Conservation (phyloP, 1,140 invertebrate genomes). For the Temnothorax longispinosus region DNA sequence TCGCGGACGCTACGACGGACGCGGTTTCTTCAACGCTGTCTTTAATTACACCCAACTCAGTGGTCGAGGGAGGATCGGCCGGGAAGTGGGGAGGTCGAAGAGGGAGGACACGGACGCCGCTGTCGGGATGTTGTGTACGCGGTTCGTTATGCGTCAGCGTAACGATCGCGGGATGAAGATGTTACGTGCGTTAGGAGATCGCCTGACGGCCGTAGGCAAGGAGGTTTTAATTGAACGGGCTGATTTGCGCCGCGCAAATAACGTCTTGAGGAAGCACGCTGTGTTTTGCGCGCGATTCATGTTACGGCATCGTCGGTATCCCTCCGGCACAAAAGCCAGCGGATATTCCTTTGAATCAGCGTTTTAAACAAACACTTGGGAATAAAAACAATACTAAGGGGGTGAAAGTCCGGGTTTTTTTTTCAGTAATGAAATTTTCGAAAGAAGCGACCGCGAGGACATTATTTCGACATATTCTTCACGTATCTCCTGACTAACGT, state of each 20-base stretch:
- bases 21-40: slow-evolving; percentile 48
- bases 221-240: slow-evolving; percentile 50
- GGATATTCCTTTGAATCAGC: not conserved
- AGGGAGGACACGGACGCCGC: slow-evolving; percentile 3
- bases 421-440: not conserved
- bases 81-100: not conserved
- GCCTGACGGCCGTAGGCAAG: slow-evolving; percentile 16
- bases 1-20: slow-evolving; percentile 41
- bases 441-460: too few relatives aligned
- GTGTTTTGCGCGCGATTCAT: slow-evolving; percentile 23
- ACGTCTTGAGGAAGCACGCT: slow-evolving; percentile 10
- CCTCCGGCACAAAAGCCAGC: not conserved
- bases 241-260: slow-evolving; percentile 54
- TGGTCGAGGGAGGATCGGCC: slow-evolving; percentile 4
- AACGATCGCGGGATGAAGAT: slow-evolving; percentile 44
- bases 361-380: not conserved
- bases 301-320: not conserved
- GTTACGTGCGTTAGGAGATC: slow-evolving; percentile 50
- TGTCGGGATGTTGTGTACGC: slow-evolving; percentile 31
- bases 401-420: not conserved
- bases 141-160: slow-evolving; percentile 46
- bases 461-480: not conserved
- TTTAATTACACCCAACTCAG: slow-evolving; percentile 61
- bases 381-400: too few relatives aligned
- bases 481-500: not conserved